Conservation (phyloP, 2,113 vertebrate genomes). For the Cathartes aura region DNA sequence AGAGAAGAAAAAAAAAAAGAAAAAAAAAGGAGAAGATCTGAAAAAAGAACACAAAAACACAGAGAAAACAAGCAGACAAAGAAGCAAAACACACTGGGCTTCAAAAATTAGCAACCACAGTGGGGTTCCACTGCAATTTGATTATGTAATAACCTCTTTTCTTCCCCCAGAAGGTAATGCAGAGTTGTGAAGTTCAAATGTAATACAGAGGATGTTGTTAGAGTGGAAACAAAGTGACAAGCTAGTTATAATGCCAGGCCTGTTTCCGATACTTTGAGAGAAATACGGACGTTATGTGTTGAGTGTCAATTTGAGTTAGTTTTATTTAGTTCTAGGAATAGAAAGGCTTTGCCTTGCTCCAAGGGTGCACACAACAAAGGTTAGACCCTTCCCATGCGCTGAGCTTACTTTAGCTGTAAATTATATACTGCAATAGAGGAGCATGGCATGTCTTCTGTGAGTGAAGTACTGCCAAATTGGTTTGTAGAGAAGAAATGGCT, state of each 20-base stretch:
- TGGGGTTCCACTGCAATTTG: slow-evolving; percentile 50
- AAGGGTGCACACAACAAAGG: not conserved
- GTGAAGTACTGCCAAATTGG: not conserved
- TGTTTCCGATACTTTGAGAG: slow-evolving; percentile 22
- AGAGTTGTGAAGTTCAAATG: slow-evolving; percentile 23
- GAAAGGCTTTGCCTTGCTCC: not conserved
- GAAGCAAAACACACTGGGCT: slow-evolving; percentile 35
- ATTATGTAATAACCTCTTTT: slow-evolving; percentile 50
- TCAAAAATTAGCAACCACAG: slow-evolving; percentile 55
- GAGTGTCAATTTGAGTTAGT: slow-evolving; percentile 23
- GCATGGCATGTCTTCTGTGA: not conserved
- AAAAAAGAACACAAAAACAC: not conserved
- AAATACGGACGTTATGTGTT: not conserved
- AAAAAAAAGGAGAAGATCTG: not conserved
- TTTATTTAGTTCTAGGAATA: not conserved
- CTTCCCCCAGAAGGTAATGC: slow-evolving; percentile 36
- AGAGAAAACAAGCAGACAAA: slow-evolving; percentile 54
- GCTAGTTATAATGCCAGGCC: not conserved
- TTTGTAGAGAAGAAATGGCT: not conserved
- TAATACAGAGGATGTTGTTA: slow-evolving; percentile 22
- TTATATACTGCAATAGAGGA: not conserved
- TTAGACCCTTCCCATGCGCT: not conserved
- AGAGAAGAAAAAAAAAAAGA: not conserved
- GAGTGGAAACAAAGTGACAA: slow-evolving; percentile 37
- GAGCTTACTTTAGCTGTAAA: slow-evolving; percentile 37